Conservation (phyloP, 2,113 vertebrate species). For the Gracilinanus agilis region DNA sequence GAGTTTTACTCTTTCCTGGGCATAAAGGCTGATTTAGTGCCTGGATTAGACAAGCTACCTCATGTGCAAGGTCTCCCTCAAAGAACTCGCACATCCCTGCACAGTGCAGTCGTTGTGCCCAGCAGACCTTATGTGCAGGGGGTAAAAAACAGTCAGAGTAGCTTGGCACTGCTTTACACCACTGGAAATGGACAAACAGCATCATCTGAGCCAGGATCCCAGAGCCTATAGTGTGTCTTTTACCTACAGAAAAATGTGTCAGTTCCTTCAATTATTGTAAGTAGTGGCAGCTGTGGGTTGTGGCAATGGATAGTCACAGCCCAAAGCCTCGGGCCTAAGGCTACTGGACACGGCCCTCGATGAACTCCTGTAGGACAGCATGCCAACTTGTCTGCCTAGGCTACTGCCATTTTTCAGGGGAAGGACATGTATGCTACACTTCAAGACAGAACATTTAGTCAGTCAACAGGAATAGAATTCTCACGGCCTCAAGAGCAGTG, state of each 20-base stretch:
- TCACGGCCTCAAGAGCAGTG: background rate
- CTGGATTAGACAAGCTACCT: background rate
- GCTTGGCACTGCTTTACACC: background rate
- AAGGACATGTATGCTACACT: background rate
- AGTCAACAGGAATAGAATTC: background rate
- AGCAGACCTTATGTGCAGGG: background rate
- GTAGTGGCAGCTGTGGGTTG: background rate
- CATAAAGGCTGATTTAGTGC: background rate
- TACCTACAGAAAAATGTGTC: background rate
- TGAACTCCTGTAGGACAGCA: background rate
- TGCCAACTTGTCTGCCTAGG: background rate
- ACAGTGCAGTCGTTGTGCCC: too few relatives aligned
- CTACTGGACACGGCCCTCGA: background rate
- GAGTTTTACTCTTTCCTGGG: background rate
- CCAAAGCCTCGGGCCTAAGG: background rate
- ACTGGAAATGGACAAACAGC: background rate
- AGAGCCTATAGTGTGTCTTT: background rate
- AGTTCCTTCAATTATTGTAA: background rate
- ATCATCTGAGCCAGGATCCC: background rate
- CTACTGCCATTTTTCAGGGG: background rate
- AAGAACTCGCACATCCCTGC: background rate
- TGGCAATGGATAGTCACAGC: background rate
- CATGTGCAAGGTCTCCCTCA: background rate
- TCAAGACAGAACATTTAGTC: background rate
- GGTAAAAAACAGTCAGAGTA: background rate